Conservation (phyloP, 2,113 vertebrate genomes). For the Ceyx melanurus region DNA sequence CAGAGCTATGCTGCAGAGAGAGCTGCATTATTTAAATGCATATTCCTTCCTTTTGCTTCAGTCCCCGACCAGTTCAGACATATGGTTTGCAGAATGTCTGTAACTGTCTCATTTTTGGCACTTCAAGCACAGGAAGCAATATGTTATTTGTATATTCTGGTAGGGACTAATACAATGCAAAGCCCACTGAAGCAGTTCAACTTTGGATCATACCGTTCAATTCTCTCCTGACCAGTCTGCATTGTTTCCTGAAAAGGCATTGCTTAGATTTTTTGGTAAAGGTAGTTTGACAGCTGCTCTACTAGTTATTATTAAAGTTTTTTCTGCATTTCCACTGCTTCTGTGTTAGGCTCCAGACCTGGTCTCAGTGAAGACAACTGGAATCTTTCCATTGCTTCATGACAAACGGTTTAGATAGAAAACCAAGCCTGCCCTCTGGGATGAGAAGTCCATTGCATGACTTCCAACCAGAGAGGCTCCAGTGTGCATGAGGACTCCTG, state of each 20-base stretch:
- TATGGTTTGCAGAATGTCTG: conserved; percentile 65
- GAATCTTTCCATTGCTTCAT: conserved; percentile 60
- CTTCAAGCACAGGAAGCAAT: conserved; percentile 68
- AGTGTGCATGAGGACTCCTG: neutral
- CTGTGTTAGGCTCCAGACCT: conserved; percentile 7
- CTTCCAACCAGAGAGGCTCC: neutral
- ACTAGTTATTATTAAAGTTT: conserved; percentile 30
- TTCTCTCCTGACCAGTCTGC: conserved; percentile 49
- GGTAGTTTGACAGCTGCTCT: conserved; percentile 46
- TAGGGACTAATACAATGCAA: conserved; percentile 57
- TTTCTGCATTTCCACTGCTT: neutral
- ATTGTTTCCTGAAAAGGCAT: conserved; percentile 58
- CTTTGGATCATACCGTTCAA: conserved; percentile 59
- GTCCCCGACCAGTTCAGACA: conserved; percentile 41
- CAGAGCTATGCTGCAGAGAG: neutral
- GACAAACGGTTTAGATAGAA: neutral
- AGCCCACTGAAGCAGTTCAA: conserved; percentile 53
- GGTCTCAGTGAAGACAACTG: conserved; percentile 21
- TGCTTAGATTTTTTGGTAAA: neutral
- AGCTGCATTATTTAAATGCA: conserved; percentile 9
- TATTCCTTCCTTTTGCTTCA: conserved; percentile 34
- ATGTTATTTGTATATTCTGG: conserved; percentile 64
- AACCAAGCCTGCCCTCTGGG: neutral
- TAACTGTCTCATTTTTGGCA: conserved; percentile 62
- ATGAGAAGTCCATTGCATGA: neutral